phyloP scores from a whole-genome alignment of 2,113 vertebrate species.

The Terrapene triunguis region DNA sequence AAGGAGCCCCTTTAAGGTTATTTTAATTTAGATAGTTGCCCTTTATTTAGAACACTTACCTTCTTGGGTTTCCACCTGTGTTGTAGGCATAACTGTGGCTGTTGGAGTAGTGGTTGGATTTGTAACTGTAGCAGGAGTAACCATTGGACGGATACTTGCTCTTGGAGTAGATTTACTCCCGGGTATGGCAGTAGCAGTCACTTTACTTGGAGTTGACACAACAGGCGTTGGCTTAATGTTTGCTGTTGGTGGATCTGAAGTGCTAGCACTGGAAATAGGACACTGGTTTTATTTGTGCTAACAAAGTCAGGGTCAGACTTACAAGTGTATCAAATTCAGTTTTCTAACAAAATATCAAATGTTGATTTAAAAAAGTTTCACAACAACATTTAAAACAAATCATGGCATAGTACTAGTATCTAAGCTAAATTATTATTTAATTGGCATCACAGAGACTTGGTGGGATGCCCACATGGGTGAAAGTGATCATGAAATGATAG shows the following conservation, averaged over 20 bases:
- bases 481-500: background rate
- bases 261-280: constrained; percentile 85
- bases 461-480: background rate
- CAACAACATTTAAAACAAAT: background rate
- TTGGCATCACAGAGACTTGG: background rate
- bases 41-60: constrained; percentile 75
- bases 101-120: constrained; percentile 94
- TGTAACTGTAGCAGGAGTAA: constrained; percentile 93
- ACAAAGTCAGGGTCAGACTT: background rate
- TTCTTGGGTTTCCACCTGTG: constrained; percentile 96
- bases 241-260: constrained; percentile 95
- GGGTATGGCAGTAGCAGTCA: constrained; percentile 89
- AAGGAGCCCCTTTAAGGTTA: background rate
- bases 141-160: constrained; percentile 98
- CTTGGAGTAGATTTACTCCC: constrained; percentile 96
- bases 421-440: background rate
- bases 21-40: background rate
- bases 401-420: background rate
- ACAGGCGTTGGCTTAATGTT: constrained; percentile 99
- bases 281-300: background rate
- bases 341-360: background rate
- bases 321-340: background rate
- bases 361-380: background rate
- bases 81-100: constrained; percentile 98
- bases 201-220: constrained; percentile 93